Base-by-base conservation (phyloP, 1,140 invertebrate genomes). In the Copidosoma floridanum region DNA sequence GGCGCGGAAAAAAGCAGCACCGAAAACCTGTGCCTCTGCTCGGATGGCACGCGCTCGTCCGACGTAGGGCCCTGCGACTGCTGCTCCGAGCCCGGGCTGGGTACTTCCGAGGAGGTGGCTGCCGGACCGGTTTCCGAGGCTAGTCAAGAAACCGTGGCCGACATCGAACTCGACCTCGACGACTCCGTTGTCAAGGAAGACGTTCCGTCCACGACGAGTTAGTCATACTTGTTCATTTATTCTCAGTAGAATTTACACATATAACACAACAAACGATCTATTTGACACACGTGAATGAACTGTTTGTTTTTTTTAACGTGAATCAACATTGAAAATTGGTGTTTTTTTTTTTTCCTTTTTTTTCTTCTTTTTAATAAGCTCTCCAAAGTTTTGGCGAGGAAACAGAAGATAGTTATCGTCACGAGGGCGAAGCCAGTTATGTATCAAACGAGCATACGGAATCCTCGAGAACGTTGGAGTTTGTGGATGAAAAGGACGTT, bases 141-240 rank as follows among this genome's bases (percentile, higher is more conserved):
- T 0, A 77, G 75, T 8, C 73, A 75, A 44, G 71, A 76, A 10
- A 78, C 76, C 2, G 76, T 78, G 23, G 66, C 56, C 18, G 75
- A 77, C 8, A 46, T 71, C 6, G 72, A 75, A 51, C 64, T 71
- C 2, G 72, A 78, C 24, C 41, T 74, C 20, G 72, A 77, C 29
- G 72, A 77, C 29, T 70, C 67, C 2, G 62, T 70, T 16, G 65
- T 66, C 0, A 73, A 69, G 20, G 69, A 71, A 2, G 73, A 73
- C 16, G 53, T 50, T 0, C 64, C 70, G 21, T 48, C 68, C 2
- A 52, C 27, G 18, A 23, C 57, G 4, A 68, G 57, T 46, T 20
- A 60, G 40, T 46, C 32, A 20, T 21, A 44, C 38, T 14, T 44
- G 6, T 21, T 21, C 20, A 6, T 44, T 21, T 21, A 6, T n/a